Base-by-base conservation (phyloP, 2,797 vertebrate genomes). In the Chelonia mydas region DNA sequence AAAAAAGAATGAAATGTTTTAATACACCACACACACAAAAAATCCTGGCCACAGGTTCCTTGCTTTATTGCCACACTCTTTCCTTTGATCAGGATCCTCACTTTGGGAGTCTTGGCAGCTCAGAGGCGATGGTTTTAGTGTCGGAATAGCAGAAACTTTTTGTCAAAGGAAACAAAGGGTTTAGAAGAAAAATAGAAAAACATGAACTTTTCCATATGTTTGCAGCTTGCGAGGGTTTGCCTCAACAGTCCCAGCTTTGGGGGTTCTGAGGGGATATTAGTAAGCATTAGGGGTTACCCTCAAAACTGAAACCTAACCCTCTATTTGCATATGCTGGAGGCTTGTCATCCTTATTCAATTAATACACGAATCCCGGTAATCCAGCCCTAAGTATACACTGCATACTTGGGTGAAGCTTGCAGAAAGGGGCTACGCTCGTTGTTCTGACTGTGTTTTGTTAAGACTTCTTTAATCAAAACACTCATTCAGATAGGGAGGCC, bases 151-250 rank as follows among this genome's bases (percentile, higher is more conserved):
- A 90, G 85, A 90, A 79, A 89, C 61, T 50, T 49, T 96, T 92
- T 93, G 92, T 97, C 83, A 86, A 92, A 93, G 87, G 94, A 94
- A 96, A 89, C 89, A 97, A 93, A 94, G 94, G 76, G 77, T 96
- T 96, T 96, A 89, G 95, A 97, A 97, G 87, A 86, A 94, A 96
- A 93, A 94, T 90, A 96, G 88, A 95, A 96, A 95, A 93, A 47
- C n/a, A 82, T 97, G 96, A 97, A 97, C 94, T 97, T 96, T 98
- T 97, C 95, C 97, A 97, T 96, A 97, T 96, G 97, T 97, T 93
- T 92, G 68, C 93, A 89, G 95, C 88, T 94, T 0, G 0, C 92
- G 86, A 95, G 97, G 92, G 88, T 83, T 91, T 92, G 93, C 83
- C 89, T 91, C 88, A 80, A 68, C 76, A 23, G 31, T 49, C 51